Percentiles rank a stretch among this genome's conserved stretches.
Conservation (phyloP, 2,888 invertebrate genomes). For the Sepioteuthis lessoniana region DNA sequence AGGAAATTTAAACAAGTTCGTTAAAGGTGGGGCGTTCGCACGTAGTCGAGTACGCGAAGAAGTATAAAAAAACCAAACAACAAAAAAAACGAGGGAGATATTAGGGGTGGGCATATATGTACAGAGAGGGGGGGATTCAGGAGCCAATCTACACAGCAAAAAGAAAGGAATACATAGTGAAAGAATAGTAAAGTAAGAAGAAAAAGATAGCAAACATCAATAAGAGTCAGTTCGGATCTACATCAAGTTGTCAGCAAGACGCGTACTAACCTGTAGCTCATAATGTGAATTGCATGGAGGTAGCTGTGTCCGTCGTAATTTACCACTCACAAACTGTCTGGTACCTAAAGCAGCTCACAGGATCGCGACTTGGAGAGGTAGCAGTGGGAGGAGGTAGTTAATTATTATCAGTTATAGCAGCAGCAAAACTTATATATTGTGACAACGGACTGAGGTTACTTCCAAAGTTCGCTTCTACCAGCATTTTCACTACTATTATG, state of each 20-base stretch:
- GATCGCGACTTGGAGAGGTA: conserved; percentile 18
- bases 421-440: conserved; percentile 11
- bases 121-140: not conserved
- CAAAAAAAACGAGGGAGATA: not conserved
- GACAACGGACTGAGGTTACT: not conserved
- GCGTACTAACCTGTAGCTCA: conserved; percentile 7
- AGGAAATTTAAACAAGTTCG: not conserved
- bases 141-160: not conserved
- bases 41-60: not conserved
- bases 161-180: not conserved
- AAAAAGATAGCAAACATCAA: not conserved
- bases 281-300: not conserved
- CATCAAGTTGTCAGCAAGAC: not conserved
- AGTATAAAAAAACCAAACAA: too few relatives aligned
- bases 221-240: not conserved
- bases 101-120: not conserved
- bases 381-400: not conserved
- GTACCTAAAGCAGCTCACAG: not conserved
- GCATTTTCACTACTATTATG: not conserved
- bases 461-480: not conserved
- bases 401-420: not conserved
- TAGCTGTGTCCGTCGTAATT: not conserved
- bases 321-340: not conserved
- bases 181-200: not conserved
- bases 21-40: not conserved